Base-by-base conservation (phyloP, 2,797 vertebrate genomes). In the Holocentrus rufus region DNA sequence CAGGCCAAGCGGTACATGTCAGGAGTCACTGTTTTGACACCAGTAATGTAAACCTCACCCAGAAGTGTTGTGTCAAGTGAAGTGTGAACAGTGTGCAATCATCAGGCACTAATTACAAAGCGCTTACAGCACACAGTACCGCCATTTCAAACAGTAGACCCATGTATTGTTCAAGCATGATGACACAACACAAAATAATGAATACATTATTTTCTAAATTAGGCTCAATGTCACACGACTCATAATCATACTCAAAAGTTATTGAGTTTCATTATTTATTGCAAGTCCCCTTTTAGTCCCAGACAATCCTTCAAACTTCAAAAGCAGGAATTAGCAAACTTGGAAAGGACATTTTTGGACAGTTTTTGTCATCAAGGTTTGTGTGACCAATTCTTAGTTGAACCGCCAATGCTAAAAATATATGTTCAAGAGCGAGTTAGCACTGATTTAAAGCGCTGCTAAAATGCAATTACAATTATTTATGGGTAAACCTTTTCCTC, bases 11-110 rank as follows among this genome's bases (percentile, higher is more conserved):
- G 23, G 52, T 30, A 34, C 65, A 34, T 54, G 69, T 52, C 73
- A 74, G 22, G 10, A 65, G 63, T 76, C 54, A 11, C 46, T 39
- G 27, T 67, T 84, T 65, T 71, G 70, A 84, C 42, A 13, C 47
- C 52, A 56, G 69, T 50, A 49, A 49, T 56, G 60, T 64, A 61
- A 36, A 47, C 42, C 25, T 10, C 5, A 57, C 54, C 72, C 82
- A 8, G 8, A 57, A 74, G 76, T 74, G 49, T 71, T 65, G 58
- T 56, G 58, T 75, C 70, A 69, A 64, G 20, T 58, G 10, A 50
- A 70, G 65, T 77, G 76, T 77, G 66, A 83, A 72, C 57, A 64
- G 64, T 52, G 56, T 57, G 64, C 57, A 76, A 66, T 78, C 46
- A 79, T 66, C 73, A 71, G 62, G 76, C 56, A 55, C 20, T 59